phyloP scores from a whole-genome alignment of 2,888 invertebrate species.

The Apomyelois bistriatella region DNA sequence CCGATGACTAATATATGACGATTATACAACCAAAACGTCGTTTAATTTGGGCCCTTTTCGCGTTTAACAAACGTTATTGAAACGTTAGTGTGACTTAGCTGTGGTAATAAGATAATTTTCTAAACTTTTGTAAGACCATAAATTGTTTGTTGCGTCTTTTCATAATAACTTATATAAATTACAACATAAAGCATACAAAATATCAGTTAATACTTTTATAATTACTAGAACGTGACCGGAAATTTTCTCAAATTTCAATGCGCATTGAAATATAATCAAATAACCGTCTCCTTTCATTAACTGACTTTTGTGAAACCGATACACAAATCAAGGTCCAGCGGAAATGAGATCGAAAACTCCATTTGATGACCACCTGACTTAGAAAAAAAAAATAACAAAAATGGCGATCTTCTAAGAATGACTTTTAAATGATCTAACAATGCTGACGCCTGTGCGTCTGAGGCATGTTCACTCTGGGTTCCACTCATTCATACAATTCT shows the following conservation, averaged over 20 bases:
- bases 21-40: too few relatives aligned
- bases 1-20: too few relatives aligned
- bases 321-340: not conserved
- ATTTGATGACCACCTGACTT: slow-evolving; percentile 7
- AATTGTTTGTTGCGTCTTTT: too few relatives aligned
- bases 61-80: too few relatives aligned
- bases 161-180: too few relatives aligned
- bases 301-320: slow-evolving; percentile 9
- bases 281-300: not conserved
- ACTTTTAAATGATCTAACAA: slow-evolving; percentile 51
- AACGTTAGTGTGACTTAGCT: too few relatives aligned
- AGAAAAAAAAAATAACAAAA: slow-evolving; percentile 18
- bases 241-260: not conserved
- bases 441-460: slow-evolving; percentile 53
- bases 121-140: too few relatives aligned
- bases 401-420: slow-evolving; percentile 43
- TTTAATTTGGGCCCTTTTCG: too few relatives aligned
- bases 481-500: slow-evolving; percentile 54
- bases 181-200: too few relatives aligned
- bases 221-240: not conserved
- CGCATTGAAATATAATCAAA: slow-evolving; percentile 1
- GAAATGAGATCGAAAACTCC: slow-evolving; percentile 4
- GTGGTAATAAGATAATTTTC: too few relatives aligned
- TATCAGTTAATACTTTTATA: not conserved
- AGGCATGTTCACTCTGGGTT: slow-evolving; percentile 41